Evolutionary conservation across 2,113 vertebrate species (phyloP).

Genomic region (Balaeniceps rex): DNA sequence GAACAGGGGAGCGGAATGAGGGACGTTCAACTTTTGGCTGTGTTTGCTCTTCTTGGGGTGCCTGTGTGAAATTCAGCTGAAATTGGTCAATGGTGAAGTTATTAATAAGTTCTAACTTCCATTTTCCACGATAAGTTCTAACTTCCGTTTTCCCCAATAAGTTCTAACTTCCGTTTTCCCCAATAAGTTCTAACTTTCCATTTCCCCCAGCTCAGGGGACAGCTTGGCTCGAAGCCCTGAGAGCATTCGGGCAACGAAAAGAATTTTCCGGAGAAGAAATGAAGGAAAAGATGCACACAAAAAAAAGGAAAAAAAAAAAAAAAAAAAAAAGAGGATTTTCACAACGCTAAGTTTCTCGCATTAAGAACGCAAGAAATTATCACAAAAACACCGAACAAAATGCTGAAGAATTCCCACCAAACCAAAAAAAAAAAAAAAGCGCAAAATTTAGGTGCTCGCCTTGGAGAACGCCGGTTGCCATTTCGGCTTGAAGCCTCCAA

Average conservation of each 20-base stretch:
- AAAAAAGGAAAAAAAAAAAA: too few relatives aligned
- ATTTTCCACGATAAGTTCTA: not conserved
- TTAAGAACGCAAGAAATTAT: not conserved
- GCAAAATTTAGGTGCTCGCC: not conserved
- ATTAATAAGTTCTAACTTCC: not conserved
- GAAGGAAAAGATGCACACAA: not conserved
- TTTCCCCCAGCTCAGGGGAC: not conserved
- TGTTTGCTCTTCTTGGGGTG: not conserved
- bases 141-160: not conserved
- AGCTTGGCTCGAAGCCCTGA: not conserved
- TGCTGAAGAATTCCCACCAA: too few relatives aligned
- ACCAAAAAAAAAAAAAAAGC: not conserved
- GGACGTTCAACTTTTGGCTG: not conserved
- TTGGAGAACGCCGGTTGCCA: rapidly evolving
- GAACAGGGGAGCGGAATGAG: not conserved
- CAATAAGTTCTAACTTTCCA: not conserved
- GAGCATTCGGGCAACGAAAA: not conserved
- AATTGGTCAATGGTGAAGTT: not conserved
- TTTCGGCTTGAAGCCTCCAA: not conserved
- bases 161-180: not conserved
- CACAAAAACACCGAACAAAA: not conserved
- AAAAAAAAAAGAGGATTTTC: not conserved
- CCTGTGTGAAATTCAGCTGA: not conserved
- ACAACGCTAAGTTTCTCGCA: rapidly evolving
- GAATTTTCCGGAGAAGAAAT: not conserved